Evolutionary conservation across 2,888 invertebrate genomes (phyloP).

Genomic region (Tenthredo notha): DNA sequence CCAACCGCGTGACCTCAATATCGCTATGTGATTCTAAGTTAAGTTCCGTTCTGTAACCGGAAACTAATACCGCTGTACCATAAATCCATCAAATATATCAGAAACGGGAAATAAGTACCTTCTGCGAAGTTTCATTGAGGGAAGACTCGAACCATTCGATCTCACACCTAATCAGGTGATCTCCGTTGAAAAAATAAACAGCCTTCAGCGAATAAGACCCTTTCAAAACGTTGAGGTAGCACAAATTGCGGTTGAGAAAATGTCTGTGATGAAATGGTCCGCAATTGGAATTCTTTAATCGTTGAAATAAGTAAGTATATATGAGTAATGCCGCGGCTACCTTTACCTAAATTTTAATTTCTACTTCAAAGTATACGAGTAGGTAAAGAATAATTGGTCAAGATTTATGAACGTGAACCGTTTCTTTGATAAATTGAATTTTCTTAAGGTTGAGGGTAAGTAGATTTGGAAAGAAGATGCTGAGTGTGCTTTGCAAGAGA

Average conservation of each 20-base stretch:
- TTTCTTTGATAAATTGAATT: background rate
- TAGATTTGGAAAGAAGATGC: background rate
- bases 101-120: slow-evolving; percentile 5
- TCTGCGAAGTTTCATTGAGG: background rate
- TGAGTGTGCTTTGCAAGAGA: background rate
- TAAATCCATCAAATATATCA: slow-evolving; percentile 21
- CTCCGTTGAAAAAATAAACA: background rate
- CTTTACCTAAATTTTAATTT: background rate
- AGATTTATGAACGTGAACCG: background rate
- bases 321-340: background rate
- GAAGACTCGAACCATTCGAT: background rate
- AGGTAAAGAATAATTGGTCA: background rate
- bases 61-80: slow-evolving; percentile 39
- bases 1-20: slow-evolving; percentile 29
- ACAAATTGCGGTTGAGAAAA: background rate
- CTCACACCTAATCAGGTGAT: background rate
- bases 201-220: background rate
- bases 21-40: background rate
- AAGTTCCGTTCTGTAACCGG: slow-evolving; percentile 39
- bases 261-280: background rate
- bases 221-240: background rate
- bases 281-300: background rate
- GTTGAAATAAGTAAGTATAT: background rate
- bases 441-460: background rate
- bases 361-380: background rate